Evolutionary conservation across 2,113 vertebrate species (phyloP).

Genomic region (Heloderma charlesbogerti): DNA sequence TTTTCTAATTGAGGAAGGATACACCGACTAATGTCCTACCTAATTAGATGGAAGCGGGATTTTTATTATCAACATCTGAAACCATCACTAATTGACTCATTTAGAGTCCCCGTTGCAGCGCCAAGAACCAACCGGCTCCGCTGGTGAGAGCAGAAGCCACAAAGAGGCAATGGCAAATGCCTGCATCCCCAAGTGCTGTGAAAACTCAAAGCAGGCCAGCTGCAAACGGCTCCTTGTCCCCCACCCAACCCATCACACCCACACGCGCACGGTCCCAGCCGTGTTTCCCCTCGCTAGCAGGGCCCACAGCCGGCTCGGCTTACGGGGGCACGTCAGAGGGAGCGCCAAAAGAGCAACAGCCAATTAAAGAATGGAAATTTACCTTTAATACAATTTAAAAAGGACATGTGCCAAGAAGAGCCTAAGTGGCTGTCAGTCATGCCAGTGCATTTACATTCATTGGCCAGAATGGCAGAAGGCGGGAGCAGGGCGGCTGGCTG

Average conservation of each 20-base stretch:
- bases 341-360: neutral
- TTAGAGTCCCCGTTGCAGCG: neutral
- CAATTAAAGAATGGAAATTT: neutral
- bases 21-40: slow-evolving; percentile 25
- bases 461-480: neutral
- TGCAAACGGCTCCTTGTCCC: too few species aligned
- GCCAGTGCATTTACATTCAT: neutral
- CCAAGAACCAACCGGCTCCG: neutral
- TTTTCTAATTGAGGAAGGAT: slow-evolving; percentile 41
- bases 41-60: slow-evolving; percentile 38
- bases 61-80: slow-evolving; percentile 41
- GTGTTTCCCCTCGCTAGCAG: neutral
- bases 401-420: neutral
- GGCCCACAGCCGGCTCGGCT: neutral
- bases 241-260: neutral
- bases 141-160: fast-evolving
- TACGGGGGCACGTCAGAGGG: too few species aligned
- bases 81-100: slow-evolving; percentile 24
- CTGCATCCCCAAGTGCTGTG: too few species aligned
- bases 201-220: neutral
- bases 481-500: too few species aligned
- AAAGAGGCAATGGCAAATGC: neutral
- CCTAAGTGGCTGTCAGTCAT: neutral
- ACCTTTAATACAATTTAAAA: neutral
- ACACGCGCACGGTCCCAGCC: neutral